Evolutionary conservation across 2,797 vertebrate species (phyloP).

Genomic region (Champsocephalus gunnari): DNA sequence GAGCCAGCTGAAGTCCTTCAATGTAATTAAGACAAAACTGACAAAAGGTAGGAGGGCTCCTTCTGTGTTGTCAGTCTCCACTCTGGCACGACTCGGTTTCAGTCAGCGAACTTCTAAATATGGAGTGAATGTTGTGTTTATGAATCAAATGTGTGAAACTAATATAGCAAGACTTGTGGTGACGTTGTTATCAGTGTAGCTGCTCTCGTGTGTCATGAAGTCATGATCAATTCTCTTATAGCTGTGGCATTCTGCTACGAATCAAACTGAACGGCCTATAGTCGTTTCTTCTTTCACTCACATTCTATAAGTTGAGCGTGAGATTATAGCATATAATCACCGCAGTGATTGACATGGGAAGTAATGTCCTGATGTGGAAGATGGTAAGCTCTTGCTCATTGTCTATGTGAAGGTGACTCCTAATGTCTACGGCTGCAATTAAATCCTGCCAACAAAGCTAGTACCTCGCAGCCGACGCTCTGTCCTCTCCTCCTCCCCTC

Average conservation of each 20-base stretch:
- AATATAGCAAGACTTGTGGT: background rate
- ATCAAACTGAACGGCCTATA: background rate
- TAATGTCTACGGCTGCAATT: constrained; percentile 56
- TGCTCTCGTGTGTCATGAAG: background rate
- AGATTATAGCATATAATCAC: constrained; percentile 66
- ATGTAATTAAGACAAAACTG: background rate
- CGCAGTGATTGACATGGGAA: constrained; percentile 49
- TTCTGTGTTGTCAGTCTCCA: constrained; percentile 12
- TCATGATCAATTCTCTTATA: constrained; percentile 3
- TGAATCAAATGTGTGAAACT: background rate
- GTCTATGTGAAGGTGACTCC: constrained; percentile 72
- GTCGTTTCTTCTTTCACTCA: constrained; percentile 29
- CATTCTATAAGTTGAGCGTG: constrained; percentile 42
- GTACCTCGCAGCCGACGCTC: constrained; percentile 37
- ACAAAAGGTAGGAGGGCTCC: background rate
- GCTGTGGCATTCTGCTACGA: background rate
- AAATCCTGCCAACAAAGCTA: constrained; percentile 62
- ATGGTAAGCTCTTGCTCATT: constrained; percentile 64
- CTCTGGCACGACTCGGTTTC: background rate
- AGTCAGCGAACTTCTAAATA: background rate
- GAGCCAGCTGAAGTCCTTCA: background rate
- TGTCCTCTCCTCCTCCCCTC: constrained; percentile 46
- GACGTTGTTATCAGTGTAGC: constrained; percentile 2
- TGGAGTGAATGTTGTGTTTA: background rate
- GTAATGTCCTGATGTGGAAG: constrained; percentile 56